Base-by-base conservation (phyloP, 37 sponge, comb jelly and placozoan species). In the Theonella swinhoei region DNA sequence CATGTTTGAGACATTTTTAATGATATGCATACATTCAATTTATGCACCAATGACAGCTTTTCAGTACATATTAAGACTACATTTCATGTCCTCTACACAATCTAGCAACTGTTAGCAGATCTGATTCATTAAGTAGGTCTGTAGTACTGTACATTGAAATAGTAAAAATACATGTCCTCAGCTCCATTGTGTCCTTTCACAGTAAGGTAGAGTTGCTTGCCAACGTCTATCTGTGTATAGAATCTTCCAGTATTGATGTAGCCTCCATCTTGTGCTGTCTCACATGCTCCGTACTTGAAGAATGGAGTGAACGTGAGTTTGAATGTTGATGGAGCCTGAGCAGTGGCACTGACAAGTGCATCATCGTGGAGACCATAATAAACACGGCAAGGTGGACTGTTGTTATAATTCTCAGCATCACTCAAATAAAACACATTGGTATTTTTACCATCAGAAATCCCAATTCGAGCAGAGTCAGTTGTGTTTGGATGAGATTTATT, bases 191-290 rank as follows among this genome's bases (percentile, higher is more conserved):
- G 4, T 17, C 76, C 58, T 30, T 59, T 20, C 8, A 75, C 62
- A n/a, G 9, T 7, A 54, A 75, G 62, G 34, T 4, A 42, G 28
- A 75, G 61, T 59, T 43, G 47, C 3, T 31, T 75, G 58, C 30
- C 42, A n/a, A 61, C 22, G 58, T 75, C 76, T 17, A 75, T 34
- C 34, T 59, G 14, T 1, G 39, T 75, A 43, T 75, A 59, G 76
- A 75, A 75, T 4, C 14, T 75, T 31, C 76, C 76, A 58, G 34
- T 32, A 22, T 75, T 60, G 76, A 29, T 14, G 76, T 35, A 75
- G 37, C 32, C 62, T 24, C 76, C 32, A 35, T 75, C 23, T 54
- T 75, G 76, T 34, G 14, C 32, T 20, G 19, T 35, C 58, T n/a
- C n/a, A 26, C 73, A 72, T 42, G 42, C 26, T 37, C 42, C 73